Base-by-base conservation (phyloP, 2,888 invertebrate species). In the Hydraecia micacea region DNA sequence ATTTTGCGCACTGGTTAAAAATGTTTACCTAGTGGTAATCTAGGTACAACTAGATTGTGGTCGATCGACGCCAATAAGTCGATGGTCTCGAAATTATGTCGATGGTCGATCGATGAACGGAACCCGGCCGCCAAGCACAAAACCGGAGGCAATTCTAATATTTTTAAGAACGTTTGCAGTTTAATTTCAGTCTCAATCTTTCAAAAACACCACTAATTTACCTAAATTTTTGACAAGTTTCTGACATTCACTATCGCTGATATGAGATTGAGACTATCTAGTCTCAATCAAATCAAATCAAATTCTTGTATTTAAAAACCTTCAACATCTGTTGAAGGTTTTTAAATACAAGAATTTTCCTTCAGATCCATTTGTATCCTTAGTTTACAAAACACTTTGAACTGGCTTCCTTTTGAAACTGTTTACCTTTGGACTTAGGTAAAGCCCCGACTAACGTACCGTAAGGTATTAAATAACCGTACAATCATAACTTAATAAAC, bases 351-450 rank as follows among this genome's bases (percentile, higher is more conserved):
- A n/a, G n/a, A n/a, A n/a, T n/a, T n/a, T n/a, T n/a, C n/a, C n/a
- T n/a, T 52, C 49, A 8, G 13, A n/a, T 71, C 0, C 0, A 58
- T 42, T 9, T n/a, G 46, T n/a, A 13, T 39, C 3, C 8, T 9
- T 55, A 21, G 15, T 7, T 58, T n/a, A 21, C 13, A 72, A 58
- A 36, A 36, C 21, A 15, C 9, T 21, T n/a, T 25, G 9, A 18
- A 28, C 11, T 25, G 1, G 28, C 28, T 75, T 52, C 28, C 18
- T 9, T 13, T 73, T 75, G 39, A 75, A 74, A 71, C 46, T 42
- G 55, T n/a, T 58, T 13, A 58, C 63, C 42, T n/a, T n/a, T n/a
- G n/a, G 32, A 32, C 39, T 18, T 25, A 9, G 0, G 32, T n/a
- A 46, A 55, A 36, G 1, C 32, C n/a, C 18, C 7, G 32, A 42